Evolutionary conservation across 2,888 invertebrate genomes (phyloP).

Genomic region (Eupithecia centaureata): DNA sequence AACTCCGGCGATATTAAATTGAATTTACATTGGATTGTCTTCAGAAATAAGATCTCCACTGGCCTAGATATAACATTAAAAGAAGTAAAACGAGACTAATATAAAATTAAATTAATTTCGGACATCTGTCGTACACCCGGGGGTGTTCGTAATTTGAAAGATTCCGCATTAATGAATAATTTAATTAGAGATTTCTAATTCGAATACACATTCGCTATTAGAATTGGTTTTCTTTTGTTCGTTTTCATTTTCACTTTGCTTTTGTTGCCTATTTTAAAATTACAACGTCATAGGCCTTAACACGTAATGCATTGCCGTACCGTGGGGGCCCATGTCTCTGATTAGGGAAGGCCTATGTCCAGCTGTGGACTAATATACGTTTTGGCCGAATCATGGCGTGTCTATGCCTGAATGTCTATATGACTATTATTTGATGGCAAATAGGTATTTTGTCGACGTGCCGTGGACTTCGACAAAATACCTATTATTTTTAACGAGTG

Average conservation of each 20-base stretch:
- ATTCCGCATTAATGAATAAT: slow-evolving; percentile 74
- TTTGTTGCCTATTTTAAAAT: neutral
- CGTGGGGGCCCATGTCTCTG: no score
- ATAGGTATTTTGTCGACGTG: no score
- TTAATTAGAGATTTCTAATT: slow-evolving; percentile 60
- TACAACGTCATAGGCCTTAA: no score
- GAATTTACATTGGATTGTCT: slow-evolving; percentile 65
- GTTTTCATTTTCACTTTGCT: neutral
- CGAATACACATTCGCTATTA: slow-evolving; percentile 40
- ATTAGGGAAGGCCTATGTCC: no score
- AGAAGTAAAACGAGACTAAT: slow-evolving; percentile 69
- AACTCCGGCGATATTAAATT: slow-evolving; percentile 61
- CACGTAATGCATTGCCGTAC: no score
- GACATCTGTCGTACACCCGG: slow-evolving; percentile 75
- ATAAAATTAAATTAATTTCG: slow-evolving; percentile 77
- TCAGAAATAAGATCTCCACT: slow-evolving; percentile 56
- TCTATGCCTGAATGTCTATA: no score
- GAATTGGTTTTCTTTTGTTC: neutral
- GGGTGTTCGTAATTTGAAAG: slow-evolving; percentile 58
- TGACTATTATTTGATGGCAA: no score
- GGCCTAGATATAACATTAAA: slow-evolving; percentile 69
- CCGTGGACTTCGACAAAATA: no score
- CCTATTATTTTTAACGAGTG: no score
- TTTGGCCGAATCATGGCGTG: no score
- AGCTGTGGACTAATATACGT: no score